These are phyloP conservation scores for Caenorhabditis sp. DNA, from an alignment of 2,888 invertebrate genomes.

Conservation along the genomic window DNA sequence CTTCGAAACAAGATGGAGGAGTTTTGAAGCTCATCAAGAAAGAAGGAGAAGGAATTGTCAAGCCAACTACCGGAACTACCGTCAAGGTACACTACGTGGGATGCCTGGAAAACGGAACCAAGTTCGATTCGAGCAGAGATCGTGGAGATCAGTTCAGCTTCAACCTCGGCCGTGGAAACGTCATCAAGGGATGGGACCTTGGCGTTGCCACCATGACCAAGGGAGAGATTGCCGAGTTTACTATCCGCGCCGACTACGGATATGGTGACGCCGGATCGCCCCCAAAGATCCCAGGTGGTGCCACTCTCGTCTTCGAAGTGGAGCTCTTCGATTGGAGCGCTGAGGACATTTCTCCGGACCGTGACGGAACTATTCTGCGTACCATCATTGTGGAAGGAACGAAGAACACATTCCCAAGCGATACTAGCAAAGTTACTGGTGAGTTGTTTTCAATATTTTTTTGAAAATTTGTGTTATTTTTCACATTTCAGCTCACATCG, in stretches of 20 bases:
- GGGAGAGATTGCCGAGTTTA: conserved; percentile 88
- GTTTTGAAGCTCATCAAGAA: conserved; percentile 88
- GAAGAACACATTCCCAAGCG: conserved; percentile 89
- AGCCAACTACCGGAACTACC: conserved; percentile 73
- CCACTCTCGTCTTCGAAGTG: conserved; percentile 92
- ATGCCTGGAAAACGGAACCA: conserved; percentile 90
- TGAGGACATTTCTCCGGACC: conserved; percentile 92
- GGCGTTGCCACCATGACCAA: conserved; percentile 95
- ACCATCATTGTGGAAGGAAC: conserved; percentile 88
- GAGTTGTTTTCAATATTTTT: conserved; percentile 69
- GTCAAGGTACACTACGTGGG: conserved; percentile 91
- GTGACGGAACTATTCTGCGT: conserved; percentile 91
- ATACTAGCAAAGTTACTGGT: conserved; percentile 92
- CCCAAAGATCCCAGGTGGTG: conserved; percentile 92
- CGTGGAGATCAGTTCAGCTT: conserved; percentile 92
- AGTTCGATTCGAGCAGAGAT: conserved; percentile 94
- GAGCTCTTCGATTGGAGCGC: conserved; percentile 74
- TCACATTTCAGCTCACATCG: conserved; percentile 87
- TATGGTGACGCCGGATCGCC: conserved; percentile 92
- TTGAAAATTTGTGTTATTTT: not conserved
- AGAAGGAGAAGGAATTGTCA: conserved; percentile 87
- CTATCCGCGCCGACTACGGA: conserved; percentile 93
- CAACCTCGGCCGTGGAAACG: conserved; percentile 90
- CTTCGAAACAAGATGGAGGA: conserved; percentile 86
- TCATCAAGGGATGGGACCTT: conserved; percentile 89